Evolutionary conservation across 2,113 vertebrate species (phyloP).

Genomic region (Rhodinocichla rosea): DNA sequence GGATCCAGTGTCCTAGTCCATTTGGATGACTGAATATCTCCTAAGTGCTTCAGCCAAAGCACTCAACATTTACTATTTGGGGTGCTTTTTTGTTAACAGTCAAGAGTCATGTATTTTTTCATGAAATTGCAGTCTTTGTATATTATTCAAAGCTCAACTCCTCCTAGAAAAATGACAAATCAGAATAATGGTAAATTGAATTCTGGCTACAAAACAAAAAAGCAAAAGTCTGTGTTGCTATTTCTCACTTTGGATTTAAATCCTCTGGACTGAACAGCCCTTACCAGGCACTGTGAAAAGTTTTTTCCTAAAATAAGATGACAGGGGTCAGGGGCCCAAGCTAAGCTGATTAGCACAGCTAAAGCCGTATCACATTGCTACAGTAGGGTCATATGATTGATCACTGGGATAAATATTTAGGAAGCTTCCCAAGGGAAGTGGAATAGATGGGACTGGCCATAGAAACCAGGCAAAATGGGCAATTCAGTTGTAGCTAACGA

Average conservation of each 20-base stretch:
- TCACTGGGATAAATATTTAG: neutral
- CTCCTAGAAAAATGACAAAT: neutral
- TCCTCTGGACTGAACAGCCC: slow-evolving; percentile 6
- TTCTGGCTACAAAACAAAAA: neutral
- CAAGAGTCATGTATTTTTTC: neutral
- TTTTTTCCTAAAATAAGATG: slow-evolving; percentile 36
- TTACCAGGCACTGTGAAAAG: slow-evolving; percentile 15
- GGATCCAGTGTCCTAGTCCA: neutral
- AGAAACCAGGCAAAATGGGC: neutral
- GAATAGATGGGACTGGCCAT: neutral
- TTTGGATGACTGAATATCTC: neutral
- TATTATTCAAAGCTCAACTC: neutral
- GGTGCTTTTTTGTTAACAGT: neutral
- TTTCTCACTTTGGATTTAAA: slow-evolving; percentile 35
- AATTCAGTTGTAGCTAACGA: neutral
- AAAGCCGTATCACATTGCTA: slow-evolving; percentile 47
- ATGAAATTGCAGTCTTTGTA: neutral
- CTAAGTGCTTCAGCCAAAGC: neutral
- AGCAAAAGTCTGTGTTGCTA: neutral
- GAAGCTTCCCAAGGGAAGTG: slow-evolving; percentile 18
- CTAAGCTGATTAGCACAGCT: slow-evolving; percentile 54
- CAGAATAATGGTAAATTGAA: neutral
- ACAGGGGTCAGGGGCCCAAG: neutral
- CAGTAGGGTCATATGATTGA: slow-evolving; percentile 25
- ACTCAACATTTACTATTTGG: neutral